phyloP scores from a whole-genome alignment of 1,140 invertebrate genomes.

The Bacillus rossius region DNA sequence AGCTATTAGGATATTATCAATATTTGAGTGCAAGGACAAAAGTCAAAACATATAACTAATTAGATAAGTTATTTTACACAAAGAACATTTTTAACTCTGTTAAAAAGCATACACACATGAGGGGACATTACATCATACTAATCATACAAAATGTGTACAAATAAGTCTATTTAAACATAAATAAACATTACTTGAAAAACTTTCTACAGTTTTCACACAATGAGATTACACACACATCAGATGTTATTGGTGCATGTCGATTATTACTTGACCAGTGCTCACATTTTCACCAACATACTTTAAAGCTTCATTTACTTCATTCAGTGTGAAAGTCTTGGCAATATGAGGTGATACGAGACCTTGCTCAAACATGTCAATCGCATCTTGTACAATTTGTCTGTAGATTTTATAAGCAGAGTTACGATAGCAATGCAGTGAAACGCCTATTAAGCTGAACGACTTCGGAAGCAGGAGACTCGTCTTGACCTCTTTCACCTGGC shows the following conservation, averaged over 20 bases:
- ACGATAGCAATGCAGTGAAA: conserved; percentile 48
- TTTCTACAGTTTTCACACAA: too few species aligned
- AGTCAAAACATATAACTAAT: too few species aligned
- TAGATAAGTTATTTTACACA: too few species aligned
- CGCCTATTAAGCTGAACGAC: conserved; percentile 47
- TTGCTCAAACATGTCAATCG: conserved; percentile 45
- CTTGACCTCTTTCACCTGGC: conserved; percentile 38
- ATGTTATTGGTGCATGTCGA: conserved; percentile 32
- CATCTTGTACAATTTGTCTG: conserved; percentile 41
- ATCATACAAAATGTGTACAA: too few species aligned
- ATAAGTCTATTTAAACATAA: too few species aligned
- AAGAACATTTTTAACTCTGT: too few species aligned
- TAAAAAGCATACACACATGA: too few species aligned
- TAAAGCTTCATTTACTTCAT: conserved; percentile 43
- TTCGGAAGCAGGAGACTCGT: conserved; percentile 38
- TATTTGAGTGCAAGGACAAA: too few species aligned
- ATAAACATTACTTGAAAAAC: too few species aligned
- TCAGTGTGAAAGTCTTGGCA: conserved; percentile 37
- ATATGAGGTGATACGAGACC: conserved; percentile 41
- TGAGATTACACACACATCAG: too few species aligned
- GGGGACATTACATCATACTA: too few species aligned
- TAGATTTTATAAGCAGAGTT: conserved; percentile 31
- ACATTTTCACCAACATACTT: conserved; percentile 37
- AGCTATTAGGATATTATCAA: too few species aligned
- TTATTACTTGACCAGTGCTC: conserved; percentile 43